Conservation (phyloP, 2,113 vertebrate genomes). For the Megaceryle maxima region DNA sequence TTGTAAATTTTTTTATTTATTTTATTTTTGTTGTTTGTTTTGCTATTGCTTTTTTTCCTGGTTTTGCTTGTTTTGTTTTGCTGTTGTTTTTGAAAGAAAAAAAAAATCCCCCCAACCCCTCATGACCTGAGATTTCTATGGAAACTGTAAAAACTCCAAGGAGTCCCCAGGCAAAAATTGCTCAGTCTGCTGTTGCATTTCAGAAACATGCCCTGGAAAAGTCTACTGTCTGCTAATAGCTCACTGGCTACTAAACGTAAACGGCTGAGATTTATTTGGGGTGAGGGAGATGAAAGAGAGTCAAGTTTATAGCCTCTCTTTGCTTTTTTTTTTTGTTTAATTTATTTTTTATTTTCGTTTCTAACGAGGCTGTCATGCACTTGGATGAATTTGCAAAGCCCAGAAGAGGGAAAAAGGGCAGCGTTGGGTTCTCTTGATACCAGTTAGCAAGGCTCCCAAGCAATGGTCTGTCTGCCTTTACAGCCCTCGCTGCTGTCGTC, state of each 20-base stretch:
- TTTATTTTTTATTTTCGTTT: background rate
- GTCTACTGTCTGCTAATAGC: conserved; percentile 4
- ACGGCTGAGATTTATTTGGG: background rate
- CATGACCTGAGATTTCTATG: background rate
- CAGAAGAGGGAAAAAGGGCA: background rate
- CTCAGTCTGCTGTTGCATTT: background rate
- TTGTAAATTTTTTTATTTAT: too few relatives aligned
- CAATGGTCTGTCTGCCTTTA: background rate
- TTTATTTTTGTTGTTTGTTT: too few relatives aligned
- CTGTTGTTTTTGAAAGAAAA: too few relatives aligned
- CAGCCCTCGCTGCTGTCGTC: background rate
- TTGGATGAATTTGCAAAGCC: background rate
- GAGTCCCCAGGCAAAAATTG: conserved; percentile 22
- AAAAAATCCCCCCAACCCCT: background rate
- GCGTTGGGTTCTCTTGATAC: background rate
- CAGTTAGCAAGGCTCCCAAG: background rate
- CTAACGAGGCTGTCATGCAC: background rate
- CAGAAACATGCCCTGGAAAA: conserved; percentile 12
- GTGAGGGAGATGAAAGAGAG: conserved; percentile 24
- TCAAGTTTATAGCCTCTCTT: background rate
- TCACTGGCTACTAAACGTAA: background rate
- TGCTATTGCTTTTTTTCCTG: too few relatives aligned
- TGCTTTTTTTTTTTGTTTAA: background rate
- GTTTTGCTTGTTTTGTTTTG: too few relatives aligned
- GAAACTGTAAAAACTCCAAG: conserved; percentile 12